phyloP scores from a whole-genome alignment of 1,140 invertebrate species.

The Neodiprion virginianus region DNA sequence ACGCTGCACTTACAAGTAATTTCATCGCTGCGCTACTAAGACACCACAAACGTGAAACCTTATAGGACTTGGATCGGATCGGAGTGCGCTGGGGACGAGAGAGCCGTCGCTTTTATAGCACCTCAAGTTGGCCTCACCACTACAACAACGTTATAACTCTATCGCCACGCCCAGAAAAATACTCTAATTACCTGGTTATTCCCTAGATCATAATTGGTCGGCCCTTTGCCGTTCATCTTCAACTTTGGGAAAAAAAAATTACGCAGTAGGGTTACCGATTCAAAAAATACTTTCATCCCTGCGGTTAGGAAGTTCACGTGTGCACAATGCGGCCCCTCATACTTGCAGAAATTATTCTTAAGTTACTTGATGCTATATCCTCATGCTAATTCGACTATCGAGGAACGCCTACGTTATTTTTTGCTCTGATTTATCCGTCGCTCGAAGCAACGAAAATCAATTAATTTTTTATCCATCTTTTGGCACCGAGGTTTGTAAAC shows the following conservation, averaged over 20 bases:
- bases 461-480: too few species aligned
- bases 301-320: conserved; percentile 13
- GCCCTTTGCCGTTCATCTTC: not conserved
- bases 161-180: conserved; percentile 25
- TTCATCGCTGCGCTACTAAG: not conserved
- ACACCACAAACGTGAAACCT: conserved; percentile 5
- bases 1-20: not conserved
- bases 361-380: too few species aligned
- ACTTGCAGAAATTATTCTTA: too few species aligned
- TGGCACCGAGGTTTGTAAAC: too few species aligned
- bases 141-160: not conserved
- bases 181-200: conserved; percentile 28
- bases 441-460: too few species aligned
- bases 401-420: too few species aligned
- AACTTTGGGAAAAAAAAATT: not conserved
- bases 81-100: not conserved
- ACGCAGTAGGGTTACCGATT: too few species aligned
- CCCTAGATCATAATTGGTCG: not conserved
- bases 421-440: too few species aligned
- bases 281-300: conserved; percentile 8
- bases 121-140: not conserved
- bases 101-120: conserved; percentile 4
- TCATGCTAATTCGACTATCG: too few species aligned
- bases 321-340: too few species aligned
- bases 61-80: conserved; percentile 1